Evolutionary conservation across 2,113 vertebrate genomes (phyloP).

Genomic region (Stegostoma tigrinum): DNA sequence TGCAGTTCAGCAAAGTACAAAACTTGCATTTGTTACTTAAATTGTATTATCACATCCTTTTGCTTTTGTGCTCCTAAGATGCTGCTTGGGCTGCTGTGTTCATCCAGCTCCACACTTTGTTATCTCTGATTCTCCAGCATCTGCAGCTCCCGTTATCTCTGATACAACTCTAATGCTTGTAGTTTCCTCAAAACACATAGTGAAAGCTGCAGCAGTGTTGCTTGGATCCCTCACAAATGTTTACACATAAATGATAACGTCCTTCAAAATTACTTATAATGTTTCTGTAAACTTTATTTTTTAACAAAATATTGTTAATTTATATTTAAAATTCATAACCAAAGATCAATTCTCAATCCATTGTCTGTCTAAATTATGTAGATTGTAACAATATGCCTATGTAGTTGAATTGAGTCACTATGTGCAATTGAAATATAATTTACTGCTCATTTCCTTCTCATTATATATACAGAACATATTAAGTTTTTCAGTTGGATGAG

Average conservation of each 20-base stretch:
- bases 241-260: neutral
- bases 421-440: neutral
- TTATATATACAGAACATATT: neutral
- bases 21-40: neutral
- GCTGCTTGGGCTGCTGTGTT: no score
- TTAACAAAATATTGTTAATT: neutral
- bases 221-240: neutral
- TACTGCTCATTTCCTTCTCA: neutral
- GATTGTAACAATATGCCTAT: neutral
- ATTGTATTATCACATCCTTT: neutral
- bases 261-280: neutral
- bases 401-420: neutral
- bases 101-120: no score
- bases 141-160: no score
- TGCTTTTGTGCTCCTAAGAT: no score
- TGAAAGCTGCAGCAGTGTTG: neutral
- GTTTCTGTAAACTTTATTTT: neutral
- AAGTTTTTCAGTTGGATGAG: neutral
- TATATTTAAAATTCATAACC: neutral
- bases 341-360: neutral
- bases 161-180: neutral
- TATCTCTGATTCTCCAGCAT: no score
- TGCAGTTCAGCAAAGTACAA: neutral
- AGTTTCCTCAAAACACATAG: neutral
- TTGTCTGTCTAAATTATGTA: neutral